These are phyloP conservation scores for Saccostrea cuccullata DNA, from an alignment of 1,140 invertebrate genomes.

Conservation along the genomic window DNA sequence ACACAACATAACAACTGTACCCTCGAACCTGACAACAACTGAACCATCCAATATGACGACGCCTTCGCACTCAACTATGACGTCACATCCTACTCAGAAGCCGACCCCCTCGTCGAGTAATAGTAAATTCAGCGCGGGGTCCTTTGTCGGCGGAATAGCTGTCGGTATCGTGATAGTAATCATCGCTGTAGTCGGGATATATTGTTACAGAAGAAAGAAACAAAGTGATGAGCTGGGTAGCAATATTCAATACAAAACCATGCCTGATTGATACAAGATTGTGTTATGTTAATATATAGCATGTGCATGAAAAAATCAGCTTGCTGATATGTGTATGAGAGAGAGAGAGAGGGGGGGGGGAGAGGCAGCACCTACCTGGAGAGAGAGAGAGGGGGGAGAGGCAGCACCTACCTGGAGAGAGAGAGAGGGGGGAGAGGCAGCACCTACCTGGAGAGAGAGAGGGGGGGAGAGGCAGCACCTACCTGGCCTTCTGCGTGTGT, in stretches of 20 bases:
- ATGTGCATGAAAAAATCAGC: too few species aligned
- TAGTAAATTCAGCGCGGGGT: background rate
- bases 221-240: too few species aligned
- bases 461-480: too few species aligned
- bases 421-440: too few species aligned
- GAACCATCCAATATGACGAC: too few species aligned
- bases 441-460: too few species aligned
- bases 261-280: background rate
- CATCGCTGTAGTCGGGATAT: background rate
- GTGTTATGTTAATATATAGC: background rate
- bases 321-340: background rate
- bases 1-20: background rate
- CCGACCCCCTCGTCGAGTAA: background rate
- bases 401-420: too few species aligned
- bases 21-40: background rate
- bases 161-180: background rate
- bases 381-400: too few species aligned
- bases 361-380: background rate
- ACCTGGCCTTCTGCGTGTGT: too few species aligned
- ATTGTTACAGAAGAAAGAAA: background rate
- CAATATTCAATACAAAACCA: background rate
- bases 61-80: too few species aligned
- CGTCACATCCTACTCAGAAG: background rate
- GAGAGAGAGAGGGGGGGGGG: background rate
- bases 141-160: background rate